phyloP scores from a whole-genome alignment of 2,888 invertebrate genomes.

The Leptopterna dolabrata region DNA sequence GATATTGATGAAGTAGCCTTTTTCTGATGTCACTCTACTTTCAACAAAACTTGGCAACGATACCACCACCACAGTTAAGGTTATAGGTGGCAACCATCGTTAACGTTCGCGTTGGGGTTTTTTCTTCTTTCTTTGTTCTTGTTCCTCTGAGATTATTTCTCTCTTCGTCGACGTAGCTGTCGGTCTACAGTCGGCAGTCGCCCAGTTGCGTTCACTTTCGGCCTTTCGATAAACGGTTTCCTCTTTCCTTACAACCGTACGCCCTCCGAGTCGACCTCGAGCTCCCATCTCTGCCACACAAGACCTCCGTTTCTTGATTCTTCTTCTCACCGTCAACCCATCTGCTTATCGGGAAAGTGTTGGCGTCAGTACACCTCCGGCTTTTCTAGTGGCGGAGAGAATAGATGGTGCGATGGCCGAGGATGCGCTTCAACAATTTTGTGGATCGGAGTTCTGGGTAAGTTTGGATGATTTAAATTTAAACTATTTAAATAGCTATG shows the following conservation, averaged over 20 bases:
- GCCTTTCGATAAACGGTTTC: neutral
- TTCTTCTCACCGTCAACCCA: neutral
- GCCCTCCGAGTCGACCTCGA: slow-evolving; percentile 1
- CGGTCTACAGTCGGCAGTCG: neutral
- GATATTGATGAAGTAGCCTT: too few species aligned
- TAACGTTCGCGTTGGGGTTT: neutral
- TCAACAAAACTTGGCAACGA: too few species aligned
- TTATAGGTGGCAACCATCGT: neutral
- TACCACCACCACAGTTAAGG: too few species aligned
- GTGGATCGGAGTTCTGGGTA: neutral
- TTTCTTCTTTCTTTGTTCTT: neutral
- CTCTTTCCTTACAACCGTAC: neutral
- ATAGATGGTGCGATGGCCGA: slow-evolving; percentile 27
- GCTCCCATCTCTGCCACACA: neutral
- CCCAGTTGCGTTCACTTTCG: neutral
- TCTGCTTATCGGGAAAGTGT: neutral
- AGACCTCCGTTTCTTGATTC: neutral
- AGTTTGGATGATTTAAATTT: neutral
- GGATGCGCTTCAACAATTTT: slow-evolving; percentile 17
- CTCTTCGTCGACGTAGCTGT: neutral
- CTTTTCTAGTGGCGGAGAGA: neutral
- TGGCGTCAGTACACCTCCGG: neutral
- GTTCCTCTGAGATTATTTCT: neutral
- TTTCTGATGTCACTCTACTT: too few species aligned
- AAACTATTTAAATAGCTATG: too few species aligned